Percentiles rank a stretch among this genome's conserved stretches.
phyloP scores from a whole-genome alignment of 2,113 vertebrate genomes.

The Hyperopisus bebe region DNA sequence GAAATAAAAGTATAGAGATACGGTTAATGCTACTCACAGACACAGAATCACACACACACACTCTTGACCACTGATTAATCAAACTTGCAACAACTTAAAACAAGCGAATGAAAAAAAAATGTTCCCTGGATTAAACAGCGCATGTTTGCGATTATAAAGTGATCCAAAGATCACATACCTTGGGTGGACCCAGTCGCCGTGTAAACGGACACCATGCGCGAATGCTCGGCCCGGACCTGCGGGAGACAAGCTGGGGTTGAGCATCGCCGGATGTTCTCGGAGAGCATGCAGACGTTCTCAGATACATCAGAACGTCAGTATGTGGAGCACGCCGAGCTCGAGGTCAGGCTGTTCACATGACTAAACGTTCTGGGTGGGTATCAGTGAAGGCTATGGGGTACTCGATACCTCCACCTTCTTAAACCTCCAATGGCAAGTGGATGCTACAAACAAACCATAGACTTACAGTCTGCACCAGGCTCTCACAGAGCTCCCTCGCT shows the following conservation, averaged over 20 bases:
- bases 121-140: conserved; percentile 21
- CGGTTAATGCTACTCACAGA: conserved; percentile 45
- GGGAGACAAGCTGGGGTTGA: not conserved
- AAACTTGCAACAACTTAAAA: conserved; percentile 32
- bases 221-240: conserved; percentile 59
- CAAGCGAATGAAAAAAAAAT: conserved; percentile 23
- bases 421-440: conserved; percentile 43
- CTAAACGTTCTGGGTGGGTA: conserved; percentile 49
- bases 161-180: conserved; percentile 43
- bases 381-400: conserved; percentile 49
- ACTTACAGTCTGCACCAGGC: conserved; percentile 90
- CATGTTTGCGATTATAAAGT: not conserved
- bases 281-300: not conserved
- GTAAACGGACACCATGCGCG: conserved; percentile 47
- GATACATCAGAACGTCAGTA: not conserved
- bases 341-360: conserved; percentile 55
- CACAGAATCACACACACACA: conserved; percentile 27
- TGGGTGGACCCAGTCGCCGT: conserved; percentile 56
- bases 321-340: conserved; percentile 46
- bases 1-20: conserved; percentile 61
- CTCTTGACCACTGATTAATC: conserved; percentile 40
- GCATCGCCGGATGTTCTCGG: not conserved
- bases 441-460: not conserved
- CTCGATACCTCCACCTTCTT: conserved; percentile 56
- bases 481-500: conserved; percentile 94